Base-by-base conservation (phyloP, 2,113 vertebrate genomes). In the Dicaeum eximium region DNA sequence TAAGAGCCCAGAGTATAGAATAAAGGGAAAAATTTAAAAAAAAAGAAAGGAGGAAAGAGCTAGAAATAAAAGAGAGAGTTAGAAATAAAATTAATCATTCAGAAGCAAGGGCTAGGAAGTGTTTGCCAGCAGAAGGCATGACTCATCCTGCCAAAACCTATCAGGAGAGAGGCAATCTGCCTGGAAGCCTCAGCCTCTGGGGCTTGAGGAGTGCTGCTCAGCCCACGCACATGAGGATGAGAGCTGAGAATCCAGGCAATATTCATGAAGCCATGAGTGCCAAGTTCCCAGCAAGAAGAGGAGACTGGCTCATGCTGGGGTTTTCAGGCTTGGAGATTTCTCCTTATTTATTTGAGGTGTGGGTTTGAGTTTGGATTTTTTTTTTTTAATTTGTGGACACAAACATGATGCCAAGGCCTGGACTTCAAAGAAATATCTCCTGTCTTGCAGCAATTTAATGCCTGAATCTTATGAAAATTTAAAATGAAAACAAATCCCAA, bases 131-230 rank as follows among this genome's bases (percentile, higher is more conserved):
- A 95, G 83, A 71, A 92, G 57, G 70, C 35, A 67, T 79, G 91
- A 89, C 45, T 95, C 93, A 96, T 60, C 71, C 85, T 2, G 0
- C 54, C 7, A 4, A 80, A 90, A 61, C 4, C 6, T 11, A 86
- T 54, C 54, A 37, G 58, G 56, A 64, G 61, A 78, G 73, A 71
- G 18, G 70, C 61, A 86, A 88, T 64, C 84, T 89, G 91, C 86
- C 78, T 40, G 11, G 40, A 70, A 95, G 92, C 75, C 65, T 60
- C 75, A 95, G 89, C 80, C 95, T 58, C 78, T 45, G 93, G 86
- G 86, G 71, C 80, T 85, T 85, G 13, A 79, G 88, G 80, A 95
- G 92, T 48, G 44, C 57, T 40, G 94, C 77, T 88, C 88, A 79
- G 80, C 86, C 91, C 92, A 90, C 62, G 3, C 92, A 61, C 65